Percentiles rank a stretch among this genome's conserved stretches.
phyloP scores from a whole-genome alignment of 2,113 vertebrate genomes.

The Festucalex cinctus region DNA sequence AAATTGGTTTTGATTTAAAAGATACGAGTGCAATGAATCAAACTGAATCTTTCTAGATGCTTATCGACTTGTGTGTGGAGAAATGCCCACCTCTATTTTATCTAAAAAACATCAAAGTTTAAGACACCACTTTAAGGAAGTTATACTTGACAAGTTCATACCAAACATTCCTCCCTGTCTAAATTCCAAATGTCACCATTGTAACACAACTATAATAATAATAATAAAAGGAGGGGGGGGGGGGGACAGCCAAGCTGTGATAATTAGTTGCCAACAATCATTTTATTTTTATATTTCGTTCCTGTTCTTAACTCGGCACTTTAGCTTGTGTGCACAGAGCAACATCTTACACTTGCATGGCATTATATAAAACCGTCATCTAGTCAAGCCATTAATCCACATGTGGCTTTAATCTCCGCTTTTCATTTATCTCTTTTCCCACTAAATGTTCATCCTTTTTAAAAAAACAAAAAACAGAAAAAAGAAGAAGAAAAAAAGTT shows the following conservation, averaged over 20 bases:
- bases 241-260: background rate
- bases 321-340: background rate
- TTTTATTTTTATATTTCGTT: background rate
- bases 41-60: too few species aligned
- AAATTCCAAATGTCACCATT: background rate
- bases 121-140: too few species aligned
- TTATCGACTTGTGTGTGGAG: too few species aligned
- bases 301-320: background rate
- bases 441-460: background rate
- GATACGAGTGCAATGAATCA: too few species aligned
- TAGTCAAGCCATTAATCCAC: background rate
- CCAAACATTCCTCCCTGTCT: background rate
- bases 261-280: background rate
- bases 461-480: too few species aligned
- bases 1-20: too few species aligned
- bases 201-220: background rate
- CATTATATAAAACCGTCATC: slow-evolving; percentile 1
- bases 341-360: background rate
- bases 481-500: background rate
- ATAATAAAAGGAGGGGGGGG: background rate
- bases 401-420: background rate
- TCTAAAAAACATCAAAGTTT: too few species aligned
- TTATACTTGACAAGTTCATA: too few species aligned
- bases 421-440: background rate
- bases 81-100: too few species aligned